A percentile compares a stretch with the other conserved stretches of the same genome.
Conservation (phyloP, 2,113 vertebrate genomes). For the Candoia aspera region DNA sequence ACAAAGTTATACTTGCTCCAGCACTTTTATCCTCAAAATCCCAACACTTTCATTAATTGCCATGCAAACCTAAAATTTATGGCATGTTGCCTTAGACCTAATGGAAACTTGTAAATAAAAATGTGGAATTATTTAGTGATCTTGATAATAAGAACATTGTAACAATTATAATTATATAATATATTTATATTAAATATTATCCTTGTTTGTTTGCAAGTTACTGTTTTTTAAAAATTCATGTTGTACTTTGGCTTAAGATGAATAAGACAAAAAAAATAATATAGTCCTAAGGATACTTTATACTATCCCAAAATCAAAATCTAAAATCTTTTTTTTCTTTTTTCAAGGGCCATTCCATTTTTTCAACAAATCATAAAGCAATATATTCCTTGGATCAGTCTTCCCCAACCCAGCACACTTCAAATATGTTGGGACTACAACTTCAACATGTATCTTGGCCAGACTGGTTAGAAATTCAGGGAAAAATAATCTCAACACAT, state of each 20-base stretch:
- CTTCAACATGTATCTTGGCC: not conserved
- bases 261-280: too few species aligned
- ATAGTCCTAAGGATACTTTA: too few species aligned
- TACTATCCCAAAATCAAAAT: too few species aligned
- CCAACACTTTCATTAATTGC: not conserved
- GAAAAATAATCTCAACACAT: too few species aligned
- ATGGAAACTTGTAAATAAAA: not conserved
- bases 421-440: too few species aligned
- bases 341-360: too few species aligned
- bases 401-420: too few species aligned
- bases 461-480: not conserved
- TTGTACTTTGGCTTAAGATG: not conserved
- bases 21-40: not conserved
- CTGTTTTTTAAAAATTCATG: not conserved
- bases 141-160: not conserved
- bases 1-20: constrained; percentile 12
- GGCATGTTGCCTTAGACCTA: not conserved
- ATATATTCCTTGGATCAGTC: too few species aligned
- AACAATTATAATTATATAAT: not conserved
- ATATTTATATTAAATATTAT: not conserved
- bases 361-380: too few species aligned
- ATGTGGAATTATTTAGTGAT: not conserved
- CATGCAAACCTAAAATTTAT: not conserved
- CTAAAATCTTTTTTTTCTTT: too few species aligned
- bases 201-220: not conserved